Base-by-base conservation (phyloP, 2,113 vertebrate genomes). In the Pteronura brasiliensis region DNA sequence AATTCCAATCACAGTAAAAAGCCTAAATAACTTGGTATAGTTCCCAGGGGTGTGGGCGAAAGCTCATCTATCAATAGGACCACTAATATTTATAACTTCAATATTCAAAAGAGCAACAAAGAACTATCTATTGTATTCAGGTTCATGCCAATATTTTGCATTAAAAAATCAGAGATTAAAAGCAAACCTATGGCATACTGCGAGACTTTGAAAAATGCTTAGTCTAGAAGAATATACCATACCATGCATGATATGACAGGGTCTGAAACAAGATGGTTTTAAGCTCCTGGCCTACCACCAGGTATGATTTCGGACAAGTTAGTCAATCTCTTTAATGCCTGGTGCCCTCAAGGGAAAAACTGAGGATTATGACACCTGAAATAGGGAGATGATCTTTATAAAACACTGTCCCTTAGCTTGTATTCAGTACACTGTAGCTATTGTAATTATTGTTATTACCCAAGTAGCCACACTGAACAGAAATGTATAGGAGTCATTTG, bases 1-100 rank as follows among this genome's bases (percentile, higher is more conserved):
- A 95, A 84, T 31, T 69, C 57, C 27, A 90, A 88, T 42, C 85
- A 65, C 94, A 94, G 44, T 69, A 93, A 93, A 92, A 71, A n/a
- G 29, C 27, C 47, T 85, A 96, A 81, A 94, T 63, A 96, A 88
- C 69, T 31, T 84, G 87, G 82, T 57, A 85, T 89, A 49, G 39
- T 77, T 95, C 71, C 65, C 36, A 86, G 36, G 8, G 52, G 8
- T 34, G 9, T 25, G 34, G n/a, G 14, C 27, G 25, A 92, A 96
- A 96, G 57, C 59, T 36, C 80, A 81, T 52, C 34, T 61, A 80
- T 36, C 52, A 65, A 93, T 83, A 97, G 49, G 61, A 42, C 25
- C 18, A 77, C 36, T 47, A 63, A 76, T 65, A 83, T 42, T 77
- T 80, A 67, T 31, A 93, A 85, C 15, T 85, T 85, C 57, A 59